These are phyloP conservation scores for Eulithis prunata DNA, from an alignment of 2,888 invertebrate species.

Conservation along the genomic window DNA sequence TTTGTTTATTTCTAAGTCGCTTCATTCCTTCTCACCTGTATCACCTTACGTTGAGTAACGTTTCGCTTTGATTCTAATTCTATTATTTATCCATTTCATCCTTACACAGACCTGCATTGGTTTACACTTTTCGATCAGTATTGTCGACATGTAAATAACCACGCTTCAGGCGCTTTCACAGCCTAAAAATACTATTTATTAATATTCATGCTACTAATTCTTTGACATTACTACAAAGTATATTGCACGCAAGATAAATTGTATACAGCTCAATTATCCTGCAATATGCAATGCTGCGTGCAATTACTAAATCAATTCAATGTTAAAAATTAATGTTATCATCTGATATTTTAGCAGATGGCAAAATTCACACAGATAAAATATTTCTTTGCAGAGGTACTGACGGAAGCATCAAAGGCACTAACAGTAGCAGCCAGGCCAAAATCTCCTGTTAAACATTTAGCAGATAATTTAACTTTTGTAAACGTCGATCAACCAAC, in stretches of 20 bases:
- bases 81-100: constrained; percentile 62
- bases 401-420: constrained; percentile 69
- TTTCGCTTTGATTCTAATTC: constrained; percentile 82
- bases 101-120: constrained; percentile 36
- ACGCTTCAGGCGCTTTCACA: constrained; percentile 44
- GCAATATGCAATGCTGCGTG: constrained; percentile 20
- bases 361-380: constrained; percentile 4
- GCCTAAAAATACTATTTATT: constrained; percentile 25
- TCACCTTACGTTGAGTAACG: constrained; percentile 77
- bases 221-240: constrained; percentile 14
- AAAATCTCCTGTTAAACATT: constrained; percentile 78
- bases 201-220: constrained; percentile 19
- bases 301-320: constrained; percentile 11
- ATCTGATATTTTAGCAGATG: neutral
- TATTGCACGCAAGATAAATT: constrained; percentile 11
- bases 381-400: constrained; percentile 69
- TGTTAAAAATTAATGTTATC: neutral
- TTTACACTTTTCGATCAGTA: constrained; percentile 36
- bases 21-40: constrained; percentile 63
- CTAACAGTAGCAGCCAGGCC: constrained; percentile 71
- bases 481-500: constrained; percentile 82
- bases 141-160: constrained; percentile 26
- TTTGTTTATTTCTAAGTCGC: constrained; percentile 65
- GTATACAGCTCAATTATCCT: constrained; percentile 16
- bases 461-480: constrained; percentile 76